phyloP scores from a whole-genome alignment of 2,888 invertebrate species.

The Agonum fuliginosum region DNA sequence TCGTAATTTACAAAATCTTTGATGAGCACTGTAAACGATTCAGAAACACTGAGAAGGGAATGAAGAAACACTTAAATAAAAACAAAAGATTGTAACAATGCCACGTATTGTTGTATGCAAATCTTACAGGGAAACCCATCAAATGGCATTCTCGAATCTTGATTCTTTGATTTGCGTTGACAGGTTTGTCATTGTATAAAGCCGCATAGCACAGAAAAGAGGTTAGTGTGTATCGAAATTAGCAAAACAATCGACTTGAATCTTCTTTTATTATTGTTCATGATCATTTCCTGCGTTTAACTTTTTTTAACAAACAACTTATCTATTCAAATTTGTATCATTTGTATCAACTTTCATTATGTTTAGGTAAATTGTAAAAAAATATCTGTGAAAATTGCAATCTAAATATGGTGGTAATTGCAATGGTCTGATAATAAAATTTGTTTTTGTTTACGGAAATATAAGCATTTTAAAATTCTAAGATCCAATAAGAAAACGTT shows the following conservation, averaged over 20 bases:
- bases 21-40: no score
- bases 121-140: constrained; percentile 40
- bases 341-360: no score
- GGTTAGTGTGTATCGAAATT: constrained; percentile 5
- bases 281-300: constrained; percentile 14
- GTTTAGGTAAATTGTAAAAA: no score
- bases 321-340: no score
- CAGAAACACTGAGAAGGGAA: constrained; percentile 10
- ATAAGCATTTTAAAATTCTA: no score
- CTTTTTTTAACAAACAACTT: constrained; percentile 16
- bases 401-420: no score
- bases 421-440: no score
- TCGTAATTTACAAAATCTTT: no score
- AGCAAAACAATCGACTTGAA: constrained; percentile 15
- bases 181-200: constrained; percentile 33
- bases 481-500: no score
- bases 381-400: no score
- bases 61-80: constrained; percentile 24
- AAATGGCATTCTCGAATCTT: constrained; percentile 34
- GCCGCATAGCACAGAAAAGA: constrained; percentile 7
- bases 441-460: no score
- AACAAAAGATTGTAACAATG: constrained; percentile 35
- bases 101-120: constrained; percentile 48
- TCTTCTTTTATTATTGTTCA: constrained; percentile 29
- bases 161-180: constrained; percentile 18